Percentiles rank a stretch among this genome's conserved stretches.
Conservation (phyloP, 2,797 vertebrate genomes). For the Oceanodroma leucorhoa region DNA sequence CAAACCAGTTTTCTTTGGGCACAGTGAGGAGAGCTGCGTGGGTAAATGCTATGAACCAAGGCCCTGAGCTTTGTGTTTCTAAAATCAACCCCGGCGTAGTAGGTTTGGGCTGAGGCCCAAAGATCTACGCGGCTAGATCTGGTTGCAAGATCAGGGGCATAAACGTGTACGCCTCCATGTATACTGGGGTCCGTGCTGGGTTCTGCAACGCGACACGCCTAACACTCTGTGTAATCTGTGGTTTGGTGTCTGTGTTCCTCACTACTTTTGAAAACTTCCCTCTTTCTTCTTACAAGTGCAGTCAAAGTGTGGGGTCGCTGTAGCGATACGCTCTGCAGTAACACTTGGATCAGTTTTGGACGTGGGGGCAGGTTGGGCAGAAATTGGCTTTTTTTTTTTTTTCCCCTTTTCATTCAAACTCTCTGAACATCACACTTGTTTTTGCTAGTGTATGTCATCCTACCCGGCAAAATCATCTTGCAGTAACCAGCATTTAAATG, state of each 20-base stretch:
- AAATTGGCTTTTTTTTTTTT: slow-evolving; percentile 17
- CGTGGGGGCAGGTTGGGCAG: neutral
- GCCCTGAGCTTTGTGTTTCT: neutral
- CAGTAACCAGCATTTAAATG: slow-evolving; percentile 78
- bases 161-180: neutral
- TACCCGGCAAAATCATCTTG: slow-evolving; percentile 65
- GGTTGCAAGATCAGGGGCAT: neutral
- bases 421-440: slow-evolving; percentile 64
- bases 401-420: slow-evolving; percentile 24
- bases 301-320: slow-evolving; percentile 48
- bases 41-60: neutral
- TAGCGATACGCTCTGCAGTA: neutral
- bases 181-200: slow-evolving; percentile 6
- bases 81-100: fast-evolving
- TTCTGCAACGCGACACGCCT: slow-evolving; percentile 32
- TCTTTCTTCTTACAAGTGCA: slow-evolving; percentile 70
- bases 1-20: neutral
- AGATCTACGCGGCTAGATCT: neutral
- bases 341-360: neutral
- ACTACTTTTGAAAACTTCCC: slow-evolving; percentile 67
- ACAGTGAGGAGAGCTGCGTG: neutral
- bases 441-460: slow-evolving; percentile 65
- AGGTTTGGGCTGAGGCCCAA: neutral
- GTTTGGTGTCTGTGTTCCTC: slow-evolving; percentile 68
- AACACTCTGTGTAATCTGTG: slow-evolving; percentile 65